Base-by-base conservation (phyloP, 2,797 vertebrate species). In the Xenentodon cancila region DNA sequence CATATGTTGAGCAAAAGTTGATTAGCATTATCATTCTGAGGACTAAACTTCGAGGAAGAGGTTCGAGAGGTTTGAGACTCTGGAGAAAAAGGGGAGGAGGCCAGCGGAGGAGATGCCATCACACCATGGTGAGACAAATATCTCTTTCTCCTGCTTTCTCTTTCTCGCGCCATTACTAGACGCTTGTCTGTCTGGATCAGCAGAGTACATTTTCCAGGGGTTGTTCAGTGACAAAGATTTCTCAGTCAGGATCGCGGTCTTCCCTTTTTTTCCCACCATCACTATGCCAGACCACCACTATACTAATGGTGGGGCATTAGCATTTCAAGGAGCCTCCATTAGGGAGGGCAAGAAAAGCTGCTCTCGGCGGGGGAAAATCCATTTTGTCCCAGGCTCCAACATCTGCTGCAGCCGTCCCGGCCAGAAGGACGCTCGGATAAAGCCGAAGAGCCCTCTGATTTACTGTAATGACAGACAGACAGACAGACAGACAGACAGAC, bases 301-400 rank as follows among this genome's bases (percentile, higher is more conserved):
- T 92, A 93, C 93, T 94, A 94, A 93, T 94, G 91, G 90, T 64
- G 88, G 65, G 73, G 85, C 92, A 97, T 96, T 98, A 96, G 95
- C 96, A 96, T 97, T 96, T 97, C 96, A 97, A 97, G 95, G 94
- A 93, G 90, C 91, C 92, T 94, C 93, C 94, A 93, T 94, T 94
- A 96, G 93, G 77, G 84, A 92, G 84, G 91, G 93, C 92, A 94
- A 95, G 94, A 95, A 95, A 96, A 95, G 95, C 93, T 94, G 91
- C 92, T 95, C 94, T 95, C 82, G 80, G 93, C 87, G 91, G 94
- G 92, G 94, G 93, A 94, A 90, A 92, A 94, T 94, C 94, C 93
- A 94, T 94, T 96, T 95, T 95, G 95, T 96, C 94, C 93, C 94
- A 67, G 93, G 92, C 94, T 94, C 85, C 94, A 95, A 97, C 96